These are phyloP conservation scores for Bombus waltoni DNA, from an alignment of 1,140 invertebrate genomes.

Conservation along the genomic window DNA sequence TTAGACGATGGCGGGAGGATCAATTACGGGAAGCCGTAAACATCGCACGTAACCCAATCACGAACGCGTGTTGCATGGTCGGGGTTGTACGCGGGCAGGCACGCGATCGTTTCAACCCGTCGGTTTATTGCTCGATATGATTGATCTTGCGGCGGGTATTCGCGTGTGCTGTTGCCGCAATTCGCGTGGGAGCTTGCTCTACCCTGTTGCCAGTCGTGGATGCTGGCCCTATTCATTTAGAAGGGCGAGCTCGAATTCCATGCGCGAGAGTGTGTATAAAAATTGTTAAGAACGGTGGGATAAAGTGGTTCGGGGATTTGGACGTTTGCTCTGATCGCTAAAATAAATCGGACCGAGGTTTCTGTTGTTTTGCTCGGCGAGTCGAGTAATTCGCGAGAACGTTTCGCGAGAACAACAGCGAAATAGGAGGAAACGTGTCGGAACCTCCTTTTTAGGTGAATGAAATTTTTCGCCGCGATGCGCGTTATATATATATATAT, in stretches of 20 bases:
- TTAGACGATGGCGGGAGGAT: slow-evolving; percentile 37
- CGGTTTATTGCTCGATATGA: slow-evolving; percentile 50
- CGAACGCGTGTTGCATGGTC: slow-evolving; percentile 3
- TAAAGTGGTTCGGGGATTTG: too few relatives aligned
- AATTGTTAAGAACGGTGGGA: background rate
- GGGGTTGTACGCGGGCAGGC: background rate
- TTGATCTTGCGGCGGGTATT: slow-evolving; percentile 33
- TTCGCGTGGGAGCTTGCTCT: slow-evolving; percentile 3
- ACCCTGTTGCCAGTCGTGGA: background rate
- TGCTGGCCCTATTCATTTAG: background rate
- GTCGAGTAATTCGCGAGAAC: too few relatives aligned
- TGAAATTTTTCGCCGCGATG: too few relatives aligned
- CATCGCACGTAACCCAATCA: slow-evolving; percentile 42
- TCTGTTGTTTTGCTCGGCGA: too few relatives aligned
- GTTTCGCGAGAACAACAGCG: too few relatives aligned
- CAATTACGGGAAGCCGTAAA: slow-evolving; percentile 53
- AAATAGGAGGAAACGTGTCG: too few relatives aligned
- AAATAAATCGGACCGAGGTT: too few relatives aligned
- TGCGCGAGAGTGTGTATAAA: background rate
- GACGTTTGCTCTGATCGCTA: too few relatives aligned
- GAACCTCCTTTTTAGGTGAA: too few relatives aligned
- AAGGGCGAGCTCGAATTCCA: background rate
- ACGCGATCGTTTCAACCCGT: slow-evolving; percentile 22
- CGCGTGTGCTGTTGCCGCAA: slow-evolving; percentile 34
- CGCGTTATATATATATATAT: too few relatives aligned